Conservation (phyloP, 2,113 vertebrate genomes). For the Tragelaphus imberbis region DNA sequence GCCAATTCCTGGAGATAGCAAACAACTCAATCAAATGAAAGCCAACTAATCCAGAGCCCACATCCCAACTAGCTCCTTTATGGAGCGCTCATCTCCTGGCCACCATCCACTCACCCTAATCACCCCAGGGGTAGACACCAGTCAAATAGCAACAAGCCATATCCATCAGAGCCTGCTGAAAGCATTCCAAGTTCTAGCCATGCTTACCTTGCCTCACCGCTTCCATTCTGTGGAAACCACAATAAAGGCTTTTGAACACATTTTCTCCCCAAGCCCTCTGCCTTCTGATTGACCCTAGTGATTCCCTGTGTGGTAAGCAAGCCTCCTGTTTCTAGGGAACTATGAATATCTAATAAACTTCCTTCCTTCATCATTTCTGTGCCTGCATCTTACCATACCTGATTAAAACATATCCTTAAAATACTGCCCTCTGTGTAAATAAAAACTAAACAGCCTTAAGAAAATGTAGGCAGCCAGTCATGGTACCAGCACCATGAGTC, state of each 20-base stretch:
- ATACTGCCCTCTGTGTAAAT: neutral
- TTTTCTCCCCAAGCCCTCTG: neutral
- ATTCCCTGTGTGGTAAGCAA: fast-evolving
- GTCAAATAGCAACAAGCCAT: neutral
- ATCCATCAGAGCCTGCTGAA: neutral
- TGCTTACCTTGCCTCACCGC: neutral
- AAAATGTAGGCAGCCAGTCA: neutral
- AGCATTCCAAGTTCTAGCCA: neutral
- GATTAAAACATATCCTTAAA: neutral
- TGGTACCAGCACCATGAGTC: neutral
- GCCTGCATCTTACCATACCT: neutral
- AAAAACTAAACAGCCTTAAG: neutral
- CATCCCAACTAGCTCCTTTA: fast-evolving
- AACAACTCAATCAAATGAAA: neutral
- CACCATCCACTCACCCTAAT: too few relatives aligned
- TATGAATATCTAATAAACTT: neutral
- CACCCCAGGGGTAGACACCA: neutral
- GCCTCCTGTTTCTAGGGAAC: neutral
- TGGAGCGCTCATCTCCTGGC: neutral
- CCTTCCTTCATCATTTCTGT: neutral
- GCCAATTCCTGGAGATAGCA: neutral
- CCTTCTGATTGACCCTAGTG: fast-evolving
- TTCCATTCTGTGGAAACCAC: neutral
- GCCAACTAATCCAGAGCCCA: neutral
- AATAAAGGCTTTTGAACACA: neutral